Evolutionary conservation across 1,140 invertebrate species (phyloP), one percentile per base, ranked within the genome.

Genomic region (Drosophila seguyi): DNA sequence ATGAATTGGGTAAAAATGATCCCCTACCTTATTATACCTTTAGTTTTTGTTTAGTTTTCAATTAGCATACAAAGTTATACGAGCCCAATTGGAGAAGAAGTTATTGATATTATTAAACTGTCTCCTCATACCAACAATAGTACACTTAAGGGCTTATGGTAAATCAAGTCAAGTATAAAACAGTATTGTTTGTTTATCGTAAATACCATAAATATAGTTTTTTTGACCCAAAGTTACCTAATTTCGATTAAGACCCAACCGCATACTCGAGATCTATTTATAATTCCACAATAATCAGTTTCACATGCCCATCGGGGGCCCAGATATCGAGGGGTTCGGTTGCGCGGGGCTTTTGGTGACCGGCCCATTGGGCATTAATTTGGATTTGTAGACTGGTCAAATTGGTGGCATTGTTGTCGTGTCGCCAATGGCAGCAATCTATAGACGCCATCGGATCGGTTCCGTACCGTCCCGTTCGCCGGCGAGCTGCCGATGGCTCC

Each of bases 381-480:
- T 87, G 84, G 84, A 87, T 87, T 87, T 87, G 83, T 80, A 69
- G 57, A 41, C 71, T 88, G 83, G 83, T 87, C 83, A 84, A 84
- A 88, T 79, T 71, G 84, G 62, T 72, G 56, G 56, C 67, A 83
- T 81, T 81, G 55, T 85, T 90, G 85, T 85, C 74, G 84, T 75
- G 81, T 85, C 81, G 84, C 76, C 84, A 77, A 77, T 71, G 80
- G 76, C 57, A 76, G 80, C 83, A 87, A 87, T 87, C 84, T 88
- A 88, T 90, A 90, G 84, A 88, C 84, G 84, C 80, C 84, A 87
- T 90, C 84, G 85, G 52, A 58, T 25, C 66, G 50, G 31, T 27
- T 53, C 16, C 25, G 42, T 68, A 6, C 50, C 39, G 31, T 27
- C 50, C 25, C 48, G 63, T 71, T 36, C 52, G 78, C n/a, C 68